Conservation (phyloP, 2,113 vertebrate genomes). For the Nibea coibor region DNA sequence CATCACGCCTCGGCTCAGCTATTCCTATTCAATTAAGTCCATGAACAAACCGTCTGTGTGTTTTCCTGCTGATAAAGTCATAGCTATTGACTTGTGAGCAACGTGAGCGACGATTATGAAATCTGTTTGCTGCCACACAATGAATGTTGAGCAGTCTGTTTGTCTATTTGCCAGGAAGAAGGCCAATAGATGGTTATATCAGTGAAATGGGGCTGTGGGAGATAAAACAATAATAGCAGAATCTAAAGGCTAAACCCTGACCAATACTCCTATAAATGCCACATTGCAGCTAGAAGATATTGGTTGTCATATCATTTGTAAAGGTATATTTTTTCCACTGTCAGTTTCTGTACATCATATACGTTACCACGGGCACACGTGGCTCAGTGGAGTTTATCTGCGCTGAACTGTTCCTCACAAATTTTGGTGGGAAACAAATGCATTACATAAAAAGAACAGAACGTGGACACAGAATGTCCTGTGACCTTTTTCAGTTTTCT, state of each 20-base stretch:
- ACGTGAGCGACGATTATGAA: conserved; percentile 69
- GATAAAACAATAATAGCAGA: conserved; percentile 65
- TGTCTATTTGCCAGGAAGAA: conserved; percentile 67
- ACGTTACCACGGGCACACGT: conserved; percentile 30
- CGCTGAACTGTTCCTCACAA: conserved; percentile 23
- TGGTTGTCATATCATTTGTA: conserved; percentile 54
- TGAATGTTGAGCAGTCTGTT: conserved; percentile 70
- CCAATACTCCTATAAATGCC: conserved; percentile 55
- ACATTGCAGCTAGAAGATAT: conserved; percentile 35
- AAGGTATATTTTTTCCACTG: conserved; percentile 56
- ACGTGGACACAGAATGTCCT: conserved; percentile 39
- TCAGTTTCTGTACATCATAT: conserved; percentile 60
- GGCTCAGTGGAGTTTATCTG: conserved; percentile 53
- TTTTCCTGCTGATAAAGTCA: conserved; percentile 80
- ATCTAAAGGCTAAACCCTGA: conserved; percentile 54
- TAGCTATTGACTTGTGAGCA: conserved; percentile 78
- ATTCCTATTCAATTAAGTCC: conserved; percentile 78
- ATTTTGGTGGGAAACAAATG: conserved; percentile 39
- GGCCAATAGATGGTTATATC: conserved; percentile 70
- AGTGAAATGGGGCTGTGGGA: conserved; percentile 57
- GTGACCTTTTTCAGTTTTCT: conserved; percentile 58
- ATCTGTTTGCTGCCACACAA: conserved; percentile 66
- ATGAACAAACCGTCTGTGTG: conserved; percentile 77
- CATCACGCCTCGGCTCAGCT: conserved; percentile 59
- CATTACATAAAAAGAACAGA: conserved; percentile 43